These are phyloP conservation scores for Cheilosia variabilis DNA, from an alignment of 2,888 invertebrate genomes.

Conservation along the genomic window DNA sequence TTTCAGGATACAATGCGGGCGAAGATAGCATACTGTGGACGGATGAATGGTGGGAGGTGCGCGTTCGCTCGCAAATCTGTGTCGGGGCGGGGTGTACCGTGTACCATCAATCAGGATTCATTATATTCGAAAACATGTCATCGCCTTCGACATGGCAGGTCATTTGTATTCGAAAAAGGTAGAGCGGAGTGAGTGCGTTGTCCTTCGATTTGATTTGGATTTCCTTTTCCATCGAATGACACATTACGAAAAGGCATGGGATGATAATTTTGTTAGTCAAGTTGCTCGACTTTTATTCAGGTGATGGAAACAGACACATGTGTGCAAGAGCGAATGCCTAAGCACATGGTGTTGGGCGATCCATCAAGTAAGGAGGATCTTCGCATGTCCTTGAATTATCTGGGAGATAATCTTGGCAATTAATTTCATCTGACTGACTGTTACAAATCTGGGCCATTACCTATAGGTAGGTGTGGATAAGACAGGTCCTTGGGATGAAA, in stretches of 20 bases:
- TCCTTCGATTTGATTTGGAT: slow-evolving; percentile 17
- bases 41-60: not conserved
- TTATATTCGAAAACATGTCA: slow-evolving; percentile 67
- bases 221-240: slow-evolving; percentile 13
- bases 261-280: slow-evolving; percentile 18
- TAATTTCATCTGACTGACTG: slow-evolving; percentile 5
- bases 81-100: not conserved
- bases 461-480: not conserved
- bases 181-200: not conserved
- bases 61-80: not conserved
- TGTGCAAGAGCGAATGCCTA: not conserved
- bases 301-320: slow-evolving; percentile 11
- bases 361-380: slow-evolving; percentile 17
- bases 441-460: slow-evolving; percentile 2
- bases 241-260: slow-evolving; percentile 26
- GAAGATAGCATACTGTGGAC: slow-evolving; percentile 17
- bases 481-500: too few relatives aligned
- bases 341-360: slow-evolving; percentile 10
- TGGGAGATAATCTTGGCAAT: slow-evolving; percentile 21
- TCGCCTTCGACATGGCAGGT: slow-evolving; percentile 58
- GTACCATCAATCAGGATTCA: slow-evolving; percentile 67
- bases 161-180: slow-evolving; percentile 63
- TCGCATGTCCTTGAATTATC: slow-evolving; percentile 29
- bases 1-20: slow-evolving; percentile 43
- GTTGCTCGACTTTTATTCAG: slow-evolving; percentile 8